A percentile compares a stretch with the other conserved stretches of the same genome.
Conservation (phyloP, 2,113 vertebrate genomes). For the Nannobrachium achirus region DNA sequence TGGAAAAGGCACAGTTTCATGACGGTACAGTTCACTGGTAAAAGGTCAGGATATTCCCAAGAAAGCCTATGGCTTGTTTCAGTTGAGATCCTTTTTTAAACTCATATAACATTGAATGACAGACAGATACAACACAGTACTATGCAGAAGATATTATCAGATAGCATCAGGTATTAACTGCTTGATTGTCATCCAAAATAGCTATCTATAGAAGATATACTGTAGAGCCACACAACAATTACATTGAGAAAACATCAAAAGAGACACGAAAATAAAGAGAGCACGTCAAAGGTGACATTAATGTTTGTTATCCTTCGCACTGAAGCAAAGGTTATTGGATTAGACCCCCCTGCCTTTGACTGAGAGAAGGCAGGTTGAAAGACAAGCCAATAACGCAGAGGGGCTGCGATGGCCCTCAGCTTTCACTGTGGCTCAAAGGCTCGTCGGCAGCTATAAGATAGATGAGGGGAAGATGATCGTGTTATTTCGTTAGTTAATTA, state of each 20-base stretch:
- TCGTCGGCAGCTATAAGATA: slow-evolving; percentile 42
- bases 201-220: too few relatives aligned
- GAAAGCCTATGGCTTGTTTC: too few relatives aligned
- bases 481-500: slow-evolving; percentile 71
- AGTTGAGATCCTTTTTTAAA: too few relatives aligned
- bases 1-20: too few relatives aligned
- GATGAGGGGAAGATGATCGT: slow-evolving; percentile 60
- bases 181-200: background rate
- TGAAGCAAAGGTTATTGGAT: slow-evolving; percentile 49
- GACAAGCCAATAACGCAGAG: slow-evolving; percentile 18
- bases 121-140: too few relatives aligned
- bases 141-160: too few relatives aligned
- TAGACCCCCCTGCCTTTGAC: slow-evolving; percentile 33
- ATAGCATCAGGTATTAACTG: background rate
- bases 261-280: background rate
- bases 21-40: too few relatives aligned
- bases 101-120: too few relatives aligned
- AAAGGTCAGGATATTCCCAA: too few relatives aligned
- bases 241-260: background rate
- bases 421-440: slow-evolving; percentile 25
- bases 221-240: too few relatives aligned
- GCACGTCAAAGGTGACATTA: slow-evolving; percentile 21
- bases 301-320: slow-evolving; percentile 1
- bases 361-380: slow-evolving; percentile 3
- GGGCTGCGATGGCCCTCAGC: slow-evolving; percentile 17